Base-by-base conservation (phyloP, 2,113 vertebrate genomes). In the Saccopteryx bilineata region DNA sequence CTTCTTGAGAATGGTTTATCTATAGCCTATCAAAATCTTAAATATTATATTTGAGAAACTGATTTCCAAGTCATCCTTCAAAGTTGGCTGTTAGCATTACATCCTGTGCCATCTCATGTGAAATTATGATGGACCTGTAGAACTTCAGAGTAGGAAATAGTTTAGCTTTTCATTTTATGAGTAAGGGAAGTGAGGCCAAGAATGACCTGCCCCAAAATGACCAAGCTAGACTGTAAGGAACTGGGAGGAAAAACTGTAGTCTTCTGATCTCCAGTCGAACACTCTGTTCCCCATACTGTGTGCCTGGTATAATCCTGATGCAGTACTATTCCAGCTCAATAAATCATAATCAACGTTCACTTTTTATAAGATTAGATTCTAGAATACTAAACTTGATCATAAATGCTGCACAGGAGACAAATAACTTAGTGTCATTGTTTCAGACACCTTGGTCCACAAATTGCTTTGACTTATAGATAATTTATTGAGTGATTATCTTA, bases 401-500 rank as follows among this genome's bases (percentile, higher is more conserved):
- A 94, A 76, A 54, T 89, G 93, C 90, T 60, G 68, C 31, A 18
- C 12, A 61, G 54, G 91, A 96, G 78, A 97, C 79, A 96, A 92
- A 79, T 39, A 50, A 13, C 39, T 87, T 46, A 39, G 39, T 87
- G 74, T 58, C 85, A 52, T 88, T 91, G 58, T 69, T 98, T 97
- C 56, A 90, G 81, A 97, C 96, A 80, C 69, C 5, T 96, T 89
- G 75, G 86, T 91, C 19, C 18, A 88, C 88, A 93, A 96, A n/a
- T 65, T 60, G 2, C 60, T 92, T 96, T 93, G 68, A 92, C 48
- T 97, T 97, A 96, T 28, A 83, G 85, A 52, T 48, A 91, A 31
- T 84, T 97, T 96, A 87, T 66, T 96, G 96, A 83, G 14, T 63
- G 68, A 61, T 97, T 97, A 92, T 92, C 94, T 87, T 92, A 60